A percentile compares a stretch with the other conserved stretches of the same genome.
These are phyloP conservation scores for Chiridota heheva DNA, from an alignment of 35 echinoderm and acorn worm genomes.

Conservation along the genomic window DNA sequence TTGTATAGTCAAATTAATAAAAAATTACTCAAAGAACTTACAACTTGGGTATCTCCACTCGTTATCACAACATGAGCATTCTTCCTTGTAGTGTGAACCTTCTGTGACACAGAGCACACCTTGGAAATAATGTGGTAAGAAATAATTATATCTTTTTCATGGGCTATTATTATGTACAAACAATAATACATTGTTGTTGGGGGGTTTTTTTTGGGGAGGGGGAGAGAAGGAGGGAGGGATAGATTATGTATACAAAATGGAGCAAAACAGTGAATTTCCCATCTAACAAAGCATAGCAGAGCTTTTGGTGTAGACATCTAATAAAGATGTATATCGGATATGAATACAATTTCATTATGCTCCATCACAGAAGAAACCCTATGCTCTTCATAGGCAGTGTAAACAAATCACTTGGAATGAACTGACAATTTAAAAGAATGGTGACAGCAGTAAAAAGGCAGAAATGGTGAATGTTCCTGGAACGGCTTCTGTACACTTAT, in stretches of 20 bases:
- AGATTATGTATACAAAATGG: not conserved
- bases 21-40: constrained; percentile 43
- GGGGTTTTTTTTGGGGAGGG: not conserved
- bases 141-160: not conserved
- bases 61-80: constrained; percentile 76
- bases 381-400: too few species aligned
- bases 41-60: constrained; percentile 70
- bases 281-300: not conserved
- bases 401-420: too few species aligned
- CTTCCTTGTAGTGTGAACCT: constrained; percentile 87
- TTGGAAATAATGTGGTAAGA: not conserved
- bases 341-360: too few species aligned
- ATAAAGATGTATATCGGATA: too few species aligned
- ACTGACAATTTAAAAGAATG: too few species aligned
- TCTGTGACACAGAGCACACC: constrained; percentile 88
- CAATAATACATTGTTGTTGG: too few species aligned
- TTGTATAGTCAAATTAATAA: not conserved
- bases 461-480: too few species aligned
- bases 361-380: too few species aligned
- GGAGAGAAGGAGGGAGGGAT: not conserved
- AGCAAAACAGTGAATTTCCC: not conserved
- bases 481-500: too few species aligned
- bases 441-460: too few species aligned
- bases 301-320: too few species aligned
- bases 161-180: not conserved